Conservation (phyloP, 30 jellyfish, hydroid and myxozoan genomes). For the Pseudorhiza aurosa region DNA sequence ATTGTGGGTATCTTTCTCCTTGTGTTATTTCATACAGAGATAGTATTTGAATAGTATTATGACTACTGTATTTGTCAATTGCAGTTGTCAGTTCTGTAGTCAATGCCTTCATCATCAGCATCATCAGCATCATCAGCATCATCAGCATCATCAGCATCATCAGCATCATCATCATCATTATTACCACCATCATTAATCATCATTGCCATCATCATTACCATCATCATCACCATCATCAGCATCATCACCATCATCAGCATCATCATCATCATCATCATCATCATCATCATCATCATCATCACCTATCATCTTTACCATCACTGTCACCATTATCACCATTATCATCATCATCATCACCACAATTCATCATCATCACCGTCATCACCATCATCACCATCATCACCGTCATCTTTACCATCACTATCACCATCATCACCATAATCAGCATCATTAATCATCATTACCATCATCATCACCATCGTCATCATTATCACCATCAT, state of each 20-base stretch:
- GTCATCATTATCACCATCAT: not conserved
- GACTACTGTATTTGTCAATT: too few species aligned
- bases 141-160: too few species aligned
- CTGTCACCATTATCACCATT: not conserved
- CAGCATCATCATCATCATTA: too few species aligned
- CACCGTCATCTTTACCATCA: not conserved
- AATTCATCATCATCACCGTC: not conserved
- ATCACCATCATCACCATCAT: not conserved
- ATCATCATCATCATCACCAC: not conserved
- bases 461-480: slow-evolving; percentile 2
- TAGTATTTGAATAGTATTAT: too few species aligned
- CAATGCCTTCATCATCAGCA: too few species aligned
- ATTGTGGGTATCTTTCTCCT: too few species aligned
- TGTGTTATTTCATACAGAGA: too few species aligned
- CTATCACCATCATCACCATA: not conserved
- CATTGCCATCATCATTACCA: not conserved
- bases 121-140: too few species aligned
- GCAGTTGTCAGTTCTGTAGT: too few species aligned
- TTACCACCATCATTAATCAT: too few species aligned
- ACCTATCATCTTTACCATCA: not conserved
- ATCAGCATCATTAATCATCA: too few species aligned
- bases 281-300: not conserved
- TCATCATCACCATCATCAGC: not conserved
- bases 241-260: not conserved
- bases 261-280: not conserved